Evolutionary conservation across 2,888 invertebrate genomes (phyloP).

Genomic region (Romanomermis culicivorax): DNA sequence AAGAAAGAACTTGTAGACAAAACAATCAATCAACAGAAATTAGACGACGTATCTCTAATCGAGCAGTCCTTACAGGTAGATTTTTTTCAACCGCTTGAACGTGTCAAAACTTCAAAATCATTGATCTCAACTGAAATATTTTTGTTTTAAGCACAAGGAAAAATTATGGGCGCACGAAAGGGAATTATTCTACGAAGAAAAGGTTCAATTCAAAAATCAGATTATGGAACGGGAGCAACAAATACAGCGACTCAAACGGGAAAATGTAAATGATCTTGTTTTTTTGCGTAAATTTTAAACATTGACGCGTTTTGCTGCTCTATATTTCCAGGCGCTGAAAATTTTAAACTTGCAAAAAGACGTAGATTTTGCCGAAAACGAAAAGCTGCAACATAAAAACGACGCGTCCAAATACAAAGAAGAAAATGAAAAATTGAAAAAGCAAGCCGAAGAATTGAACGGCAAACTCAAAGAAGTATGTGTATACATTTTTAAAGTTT

Average conservation of each 20-base stretch:
- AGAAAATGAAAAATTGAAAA: conserved; percentile 46
- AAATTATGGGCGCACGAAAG: conserved; percentile 62
- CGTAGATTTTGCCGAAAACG: conserved; percentile 54
- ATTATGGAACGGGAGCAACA: conserved; percentile 32
- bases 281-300: not conserved
- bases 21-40: not conserved
- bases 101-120: too few relatives aligned
- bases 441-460: conserved; percentile 42
- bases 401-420: conserved; percentile 45
- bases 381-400: conserved; percentile 41
- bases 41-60: not conserved
- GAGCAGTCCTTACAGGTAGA: too few relatives aligned
- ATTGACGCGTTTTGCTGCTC: conserved; percentile 31
- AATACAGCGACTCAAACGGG: conserved; percentile 52
- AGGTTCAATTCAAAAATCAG: conserved; percentile 2
- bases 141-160: conserved; percentile 37
- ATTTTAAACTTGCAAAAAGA: conserved; percentile 49
- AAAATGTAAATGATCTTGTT: conserved; percentile 38
- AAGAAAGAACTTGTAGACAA: not conserved
- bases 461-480: conserved; percentile 6
- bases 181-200: conserved; percentile 43
- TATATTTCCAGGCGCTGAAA: too few relatives aligned
- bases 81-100: too few relatives aligned
- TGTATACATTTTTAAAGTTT: not conserved
- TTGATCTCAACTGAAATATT: conserved; percentile 3